Base-by-base conservation (phyloP, 30 jellyfish, hydroid and myxozoan genomes). In the Sanderia malayensis region DNA sequence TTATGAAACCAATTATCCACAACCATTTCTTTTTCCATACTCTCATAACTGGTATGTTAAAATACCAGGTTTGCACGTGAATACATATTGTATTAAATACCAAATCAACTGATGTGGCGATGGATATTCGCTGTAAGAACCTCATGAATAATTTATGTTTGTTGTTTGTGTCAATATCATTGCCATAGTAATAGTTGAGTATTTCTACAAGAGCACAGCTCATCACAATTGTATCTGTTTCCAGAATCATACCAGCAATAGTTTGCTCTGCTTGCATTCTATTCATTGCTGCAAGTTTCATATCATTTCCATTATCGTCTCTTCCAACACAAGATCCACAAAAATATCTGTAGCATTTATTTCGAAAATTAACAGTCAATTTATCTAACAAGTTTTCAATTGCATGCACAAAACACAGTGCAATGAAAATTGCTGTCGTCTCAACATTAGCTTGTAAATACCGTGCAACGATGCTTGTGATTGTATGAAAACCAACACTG, bases 11-110 rank as follows among this genome's bases (percentile, higher is more conserved):
- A 32, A 65, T 9, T 1, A 78, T 34, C 82, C 82, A 78, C 82
- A 69, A 66, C 89, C 89, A 78, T 21, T 65, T 78, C 46, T 67
- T 66, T 22, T 63, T 65, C 89, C 89, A 78, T 13, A 78, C 82
- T 0, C 82, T 78, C n/a, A 78, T 66, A 18, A 78, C 75, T 3
- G 89, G 89, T 0, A 78, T 64, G 59, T 78, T 78, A 76, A 63
- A 78, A 18, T 78, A 78, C 46, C 62, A 78, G 41, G 89, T 78
- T 24, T 63, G 89, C 31, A 78, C 78, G 24, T 78, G 31, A 44
- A 67, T 58, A 1, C 75, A 55, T 0, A 65, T 9, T 17, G 70
- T 57, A 66, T 78, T 78, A 37, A 78, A 65, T 33, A 55, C 66
- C 13, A 78, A n/a, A 21, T 78, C 89, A 29, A 78, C 66, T 0